phyloP scores from a whole-genome alignment of 1,140 invertebrate species.

The Acromyrmex charruanus region DNA sequence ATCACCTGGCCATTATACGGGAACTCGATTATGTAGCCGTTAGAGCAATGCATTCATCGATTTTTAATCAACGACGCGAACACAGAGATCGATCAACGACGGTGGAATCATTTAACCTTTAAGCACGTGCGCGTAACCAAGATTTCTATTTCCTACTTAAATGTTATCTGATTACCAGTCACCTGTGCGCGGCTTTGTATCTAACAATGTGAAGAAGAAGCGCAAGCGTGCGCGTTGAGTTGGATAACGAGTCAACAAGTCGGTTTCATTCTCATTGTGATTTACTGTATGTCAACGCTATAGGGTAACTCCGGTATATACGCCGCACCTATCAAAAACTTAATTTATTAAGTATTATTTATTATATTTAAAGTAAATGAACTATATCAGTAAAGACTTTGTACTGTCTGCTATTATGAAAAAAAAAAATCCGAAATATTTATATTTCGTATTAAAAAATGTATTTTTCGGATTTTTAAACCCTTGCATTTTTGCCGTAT shows the following conservation, averaged over 20 bases:
- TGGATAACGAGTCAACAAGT: slow-evolving; percentile 10
- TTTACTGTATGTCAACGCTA: neutral
- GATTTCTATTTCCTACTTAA: slow-evolving; percentile 63
- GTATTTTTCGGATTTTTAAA: too few relatives aligned
- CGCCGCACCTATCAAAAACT: too few relatives aligned
- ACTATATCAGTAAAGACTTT: too few relatives aligned
- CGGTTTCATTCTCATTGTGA: neutral
- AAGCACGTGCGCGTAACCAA: slow-evolving; percentile 41
- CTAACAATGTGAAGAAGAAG: slow-evolving; percentile 38
- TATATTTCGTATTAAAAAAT: too few relatives aligned
- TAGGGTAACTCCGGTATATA: too few relatives aligned
- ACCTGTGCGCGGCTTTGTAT: slow-evolving; percentile 17
- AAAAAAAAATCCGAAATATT: too few relatives aligned
- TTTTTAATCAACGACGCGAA: slow-evolving; percentile 16
- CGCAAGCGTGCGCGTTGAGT: neutral
- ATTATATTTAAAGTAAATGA: too few relatives aligned
- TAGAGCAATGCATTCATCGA: slow-evolving; percentile 14
- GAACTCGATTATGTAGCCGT: slow-evolving; percentile 41
- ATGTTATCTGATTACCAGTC: slow-evolving; percentile 55
- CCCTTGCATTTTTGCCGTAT: too few relatives aligned
- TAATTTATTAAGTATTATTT: too few relatives aligned
- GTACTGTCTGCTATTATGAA: too few relatives aligned
- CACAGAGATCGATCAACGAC: neutral
- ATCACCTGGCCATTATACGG: slow-evolving; percentile 18
- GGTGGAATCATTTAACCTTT: slow-evolving; percentile 54